These are phyloP conservation scores for Poecilia gillii DNA, from an alignment of 2,797 vertebrate genomes.

Conservation along the genomic window DNA sequence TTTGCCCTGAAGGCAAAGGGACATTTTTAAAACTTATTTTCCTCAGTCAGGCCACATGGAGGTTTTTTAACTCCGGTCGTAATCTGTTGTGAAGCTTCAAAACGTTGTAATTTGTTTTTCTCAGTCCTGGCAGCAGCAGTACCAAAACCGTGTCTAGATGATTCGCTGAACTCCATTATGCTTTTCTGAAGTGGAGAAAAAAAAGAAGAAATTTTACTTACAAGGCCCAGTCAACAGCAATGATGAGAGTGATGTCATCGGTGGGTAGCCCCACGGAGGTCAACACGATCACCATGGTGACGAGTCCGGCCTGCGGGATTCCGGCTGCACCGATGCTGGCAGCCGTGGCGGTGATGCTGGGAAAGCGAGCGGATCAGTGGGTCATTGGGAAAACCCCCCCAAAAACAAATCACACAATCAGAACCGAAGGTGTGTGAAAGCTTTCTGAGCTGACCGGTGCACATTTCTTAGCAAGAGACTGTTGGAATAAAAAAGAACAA, in stretches of 20 bases:
- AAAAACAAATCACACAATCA: too few relatives aligned
- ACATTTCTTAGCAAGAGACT: background rate
- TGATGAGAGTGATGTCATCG: conserved; percentile 96
- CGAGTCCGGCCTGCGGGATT: conserved; percentile 96
- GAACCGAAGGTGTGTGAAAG: background rate
- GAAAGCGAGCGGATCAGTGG: conserved; percentile 23
- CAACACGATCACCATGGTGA: conserved; percentile 98
- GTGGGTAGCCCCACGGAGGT: conserved; percentile 97
- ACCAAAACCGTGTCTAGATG: background rate
- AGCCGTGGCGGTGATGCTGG: conserved; percentile 95
- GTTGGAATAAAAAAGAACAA: background rate
- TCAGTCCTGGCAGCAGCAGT: background rate
- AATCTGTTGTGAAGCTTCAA: background rate
- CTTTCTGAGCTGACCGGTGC: background rate
- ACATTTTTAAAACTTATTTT: background rate
- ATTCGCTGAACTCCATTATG: background rate
- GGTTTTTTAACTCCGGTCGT: background rate
- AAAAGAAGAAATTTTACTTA: conserved; percentile 78
- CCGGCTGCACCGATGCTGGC: conserved; percentile 97
- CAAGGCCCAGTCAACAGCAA: conserved; percentile 97
- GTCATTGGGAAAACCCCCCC: background rate
- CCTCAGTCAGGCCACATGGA: background rate
- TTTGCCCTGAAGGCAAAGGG: background rate
- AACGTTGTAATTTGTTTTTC: background rate
- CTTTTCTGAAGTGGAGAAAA: background rate